Percentiles rank a stretch among this genome's conserved stretches.
Evolutionary conservation across 2,888 invertebrate species (phyloP).

Genomic region (Noctua janthe): DNA sequence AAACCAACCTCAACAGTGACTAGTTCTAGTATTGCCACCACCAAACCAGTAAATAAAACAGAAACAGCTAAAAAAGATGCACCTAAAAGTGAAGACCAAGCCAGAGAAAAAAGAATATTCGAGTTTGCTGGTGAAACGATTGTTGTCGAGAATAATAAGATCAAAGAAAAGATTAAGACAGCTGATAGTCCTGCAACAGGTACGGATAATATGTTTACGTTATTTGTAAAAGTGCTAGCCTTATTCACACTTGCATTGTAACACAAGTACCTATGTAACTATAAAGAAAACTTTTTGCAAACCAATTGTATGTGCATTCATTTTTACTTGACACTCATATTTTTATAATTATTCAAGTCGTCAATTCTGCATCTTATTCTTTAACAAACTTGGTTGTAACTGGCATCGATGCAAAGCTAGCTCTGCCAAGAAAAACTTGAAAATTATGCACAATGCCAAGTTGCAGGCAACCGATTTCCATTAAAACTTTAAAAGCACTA

Average conservation of each 20-base stretch:
- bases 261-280: no score
- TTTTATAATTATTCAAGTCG: background rate
- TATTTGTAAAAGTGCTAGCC: background rate
- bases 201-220: constrained; percentile 59
- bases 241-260: background rate
- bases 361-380: constrained; percentile 13
- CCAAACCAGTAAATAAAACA: constrained; percentile 58
- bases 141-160: constrained; percentile 85
- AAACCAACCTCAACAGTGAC: constrained; percentile 72
- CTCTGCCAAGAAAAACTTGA: constrained; percentile 48
- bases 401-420: constrained; percentile 15
- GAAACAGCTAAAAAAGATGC: constrained; percentile 59
- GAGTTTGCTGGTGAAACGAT: constrained; percentile 97
- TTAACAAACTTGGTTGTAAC: constrained; percentile 12
- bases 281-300: background rate
- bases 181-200: constrained; percentile 77
- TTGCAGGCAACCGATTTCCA: constrained; percentile 45
- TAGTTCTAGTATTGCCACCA: constrained; percentile 54
- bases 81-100: constrained; percentile 79
- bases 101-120: constrained; percentile 92
- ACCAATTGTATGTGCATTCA: background rate
- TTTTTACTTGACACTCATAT: background rate
- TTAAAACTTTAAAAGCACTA: constrained; percentile 54
- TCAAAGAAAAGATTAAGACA: constrained; percentile 84
- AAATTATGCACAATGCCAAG: constrained; percentile 48